These are phyloP conservation scores for Tachina grossa DNA, from an alignment of 2,888 invertebrate genomes.

Conservation along the genomic window DNA sequence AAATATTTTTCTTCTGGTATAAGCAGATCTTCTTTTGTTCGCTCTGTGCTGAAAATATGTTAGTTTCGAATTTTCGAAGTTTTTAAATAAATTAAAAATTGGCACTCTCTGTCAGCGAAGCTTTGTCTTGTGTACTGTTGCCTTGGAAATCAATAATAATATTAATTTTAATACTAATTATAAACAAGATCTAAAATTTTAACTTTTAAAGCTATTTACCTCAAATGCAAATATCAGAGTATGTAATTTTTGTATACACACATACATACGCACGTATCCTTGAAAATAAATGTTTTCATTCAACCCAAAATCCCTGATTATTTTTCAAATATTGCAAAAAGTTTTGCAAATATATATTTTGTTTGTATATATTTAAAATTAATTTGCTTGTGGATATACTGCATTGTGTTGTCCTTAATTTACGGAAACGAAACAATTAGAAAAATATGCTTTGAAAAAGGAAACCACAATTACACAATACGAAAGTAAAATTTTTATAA, in stretches of 20 bases:
- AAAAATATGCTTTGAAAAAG: neutral
- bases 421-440: neutral
- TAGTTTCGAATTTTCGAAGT: too few species aligned
- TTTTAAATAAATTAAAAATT: too few species aligned
- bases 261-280: neutral
- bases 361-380: slow-evolving; percentile 19
- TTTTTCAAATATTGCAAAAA: slow-evolving; percentile 14
- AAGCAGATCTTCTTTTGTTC: too few species aligned
- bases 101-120: too few species aligned
- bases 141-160: too few species aligned
- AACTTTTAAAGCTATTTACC: too few species aligned
- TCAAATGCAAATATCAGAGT: too few species aligned
- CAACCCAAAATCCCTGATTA: slow-evolving; percentile 29
- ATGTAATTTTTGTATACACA: neutral
- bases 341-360: neutral
- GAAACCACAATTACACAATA: slow-evolving; percentile 47
- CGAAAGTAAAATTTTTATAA: slow-evolving; percentile 14
- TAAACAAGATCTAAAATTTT: too few species aligned
- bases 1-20: too few species aligned
- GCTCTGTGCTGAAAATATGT: too few species aligned
- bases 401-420: slow-evolving; percentile 40
- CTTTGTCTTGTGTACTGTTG: too few species aligned
- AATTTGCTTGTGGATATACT: slow-evolving; percentile 24
- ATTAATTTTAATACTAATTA: too few species aligned
- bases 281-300: neutral